phyloP scores from a whole-genome alignment of 2,888 invertebrate species.

The Tipula confusa region DNA sequence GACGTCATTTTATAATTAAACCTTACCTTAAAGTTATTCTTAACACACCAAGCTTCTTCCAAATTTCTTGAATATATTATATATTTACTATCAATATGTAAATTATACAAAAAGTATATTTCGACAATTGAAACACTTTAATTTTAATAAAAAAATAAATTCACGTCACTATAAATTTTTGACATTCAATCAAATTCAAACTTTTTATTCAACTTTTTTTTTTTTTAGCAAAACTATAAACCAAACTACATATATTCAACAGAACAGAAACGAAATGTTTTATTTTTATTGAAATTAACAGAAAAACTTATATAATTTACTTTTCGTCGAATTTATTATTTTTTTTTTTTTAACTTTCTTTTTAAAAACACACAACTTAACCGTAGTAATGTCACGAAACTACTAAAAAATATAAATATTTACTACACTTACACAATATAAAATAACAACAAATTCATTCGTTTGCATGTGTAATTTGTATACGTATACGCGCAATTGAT shows the following conservation, averaged over 20 bases:
- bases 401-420: conserved; percentile 28
- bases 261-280: not conserved
- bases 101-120: conserved; percentile 25
- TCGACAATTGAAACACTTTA: conserved; percentile 3
- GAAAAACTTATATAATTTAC: conserved; percentile 3
- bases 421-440: conserved; percentile 13
- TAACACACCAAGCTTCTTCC: not conserved
- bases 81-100: not conserved
- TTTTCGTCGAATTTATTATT: not conserved
- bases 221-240: not conserved
- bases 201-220: not conserved
- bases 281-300: not conserved
- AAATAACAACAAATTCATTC: not conserved
- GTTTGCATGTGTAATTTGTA: not conserved
- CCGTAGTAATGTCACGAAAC: conserved; percentile 29
- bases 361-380: not conserved
- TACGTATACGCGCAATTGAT: not conserved
- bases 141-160: not conserved
- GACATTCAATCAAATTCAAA: not conserved
- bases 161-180: not conserved
- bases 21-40: not conserved
- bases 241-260: not conserved
- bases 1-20: not conserved
- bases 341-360: not conserved
- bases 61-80: not conserved